phyloP scores from a whole-genome alignment of 1,140 invertebrate genomes.

The Hylaeus anthracinus region DNA sequence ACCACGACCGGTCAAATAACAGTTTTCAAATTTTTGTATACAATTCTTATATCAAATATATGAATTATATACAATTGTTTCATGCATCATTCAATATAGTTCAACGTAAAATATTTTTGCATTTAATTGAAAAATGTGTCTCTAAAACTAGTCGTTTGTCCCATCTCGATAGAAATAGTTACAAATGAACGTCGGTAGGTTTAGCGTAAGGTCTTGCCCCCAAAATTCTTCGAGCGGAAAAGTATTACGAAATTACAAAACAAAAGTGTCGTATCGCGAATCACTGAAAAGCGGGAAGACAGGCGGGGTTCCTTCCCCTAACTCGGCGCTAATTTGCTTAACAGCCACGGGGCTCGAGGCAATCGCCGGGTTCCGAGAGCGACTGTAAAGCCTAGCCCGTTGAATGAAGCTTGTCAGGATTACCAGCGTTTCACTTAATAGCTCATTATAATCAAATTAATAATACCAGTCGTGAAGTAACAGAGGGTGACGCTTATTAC shows the following conservation, averaged over 20 bases:
- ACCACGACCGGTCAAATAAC: too few species aligned
- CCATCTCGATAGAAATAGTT: too few species aligned
- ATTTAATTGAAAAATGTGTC: too few species aligned
- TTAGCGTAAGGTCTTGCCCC: too few species aligned
- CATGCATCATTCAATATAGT: too few species aligned
- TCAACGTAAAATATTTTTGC: too few species aligned
- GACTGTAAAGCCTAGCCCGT: conserved; percentile 66
- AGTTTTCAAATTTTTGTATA: too few species aligned
- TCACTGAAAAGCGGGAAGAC: conserved; percentile 42
- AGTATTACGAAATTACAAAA: not conserved
- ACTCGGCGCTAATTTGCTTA: conserved; percentile 69
- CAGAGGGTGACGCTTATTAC: conserved; percentile 70
- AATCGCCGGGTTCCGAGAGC: conserved; percentile 59
- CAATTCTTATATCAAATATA: too few species aligned
- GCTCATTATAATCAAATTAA: conserved; percentile 79
- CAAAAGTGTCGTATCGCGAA: not conserved
- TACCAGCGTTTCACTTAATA: conserved; percentile 74
- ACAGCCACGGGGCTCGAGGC: conserved; percentile 56
- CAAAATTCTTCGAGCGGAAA: too few species aligned
- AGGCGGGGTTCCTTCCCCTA: conserved; percentile 44
- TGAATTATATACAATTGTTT: too few species aligned
- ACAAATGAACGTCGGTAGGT: too few species aligned
- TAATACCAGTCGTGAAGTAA: conserved; percentile 64
- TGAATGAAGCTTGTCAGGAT: conserved; percentile 71
- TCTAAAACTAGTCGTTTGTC: too few species aligned